Conservation (phyloP, 2,888 invertebrate species). For the Drosophila subquinaria region DNA sequence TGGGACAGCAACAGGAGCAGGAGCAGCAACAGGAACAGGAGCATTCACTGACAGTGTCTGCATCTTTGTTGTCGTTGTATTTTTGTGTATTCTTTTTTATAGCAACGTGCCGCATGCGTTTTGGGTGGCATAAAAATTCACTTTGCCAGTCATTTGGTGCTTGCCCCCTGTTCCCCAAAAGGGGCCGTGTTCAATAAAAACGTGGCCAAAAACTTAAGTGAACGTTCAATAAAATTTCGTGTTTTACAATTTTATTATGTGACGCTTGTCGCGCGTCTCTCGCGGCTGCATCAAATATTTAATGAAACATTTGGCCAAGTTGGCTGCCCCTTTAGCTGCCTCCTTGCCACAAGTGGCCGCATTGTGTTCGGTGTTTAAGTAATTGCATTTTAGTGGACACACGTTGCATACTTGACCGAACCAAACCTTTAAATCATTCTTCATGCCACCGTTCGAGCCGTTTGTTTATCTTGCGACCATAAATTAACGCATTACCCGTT, state of each 20-base stretch:
- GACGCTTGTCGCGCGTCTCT: slow-evolving; percentile 58
- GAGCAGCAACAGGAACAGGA: not conserved
- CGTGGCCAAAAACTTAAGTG: slow-evolving; percentile 36
- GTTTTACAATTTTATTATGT: slow-evolving; percentile 84
- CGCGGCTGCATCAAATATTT: slow-evolving; percentile 66
- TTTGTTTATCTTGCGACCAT: slow-evolving; percentile 78
- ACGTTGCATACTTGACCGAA: slow-evolving; percentile 56
- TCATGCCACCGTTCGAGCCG: slow-evolving; percentile 31
- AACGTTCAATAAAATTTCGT: slow-evolving; percentile 77
- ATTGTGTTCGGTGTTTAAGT: slow-evolving; percentile 68
- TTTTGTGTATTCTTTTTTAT: slow-evolving; percentile 12
- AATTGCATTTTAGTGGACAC: slow-evolving; percentile 77
- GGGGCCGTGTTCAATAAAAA: slow-evolving; percentile 51
- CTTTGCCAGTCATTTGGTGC: slow-evolving; percentile 50
- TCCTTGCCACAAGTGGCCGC: slow-evolving; percentile 25
- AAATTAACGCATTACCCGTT: slow-evolving; percentile 74
- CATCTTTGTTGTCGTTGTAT: slow-evolving; percentile 19
- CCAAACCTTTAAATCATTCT: slow-evolving; percentile 68
- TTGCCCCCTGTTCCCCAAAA: slow-evolving; percentile 12
- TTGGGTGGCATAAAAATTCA: slow-evolving; percentile 78
- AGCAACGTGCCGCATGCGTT: slow-evolving; percentile 57
- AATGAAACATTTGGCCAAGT: slow-evolving; percentile 39
- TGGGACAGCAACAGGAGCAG: no score
- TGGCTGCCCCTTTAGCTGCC: slow-evolving; percentile 25
- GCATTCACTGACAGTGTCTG: slow-evolving; percentile 10